phyloP scores from a whole-genome alignment of 2,113 vertebrate species.

The Hemichromis elongatus region DNA sequence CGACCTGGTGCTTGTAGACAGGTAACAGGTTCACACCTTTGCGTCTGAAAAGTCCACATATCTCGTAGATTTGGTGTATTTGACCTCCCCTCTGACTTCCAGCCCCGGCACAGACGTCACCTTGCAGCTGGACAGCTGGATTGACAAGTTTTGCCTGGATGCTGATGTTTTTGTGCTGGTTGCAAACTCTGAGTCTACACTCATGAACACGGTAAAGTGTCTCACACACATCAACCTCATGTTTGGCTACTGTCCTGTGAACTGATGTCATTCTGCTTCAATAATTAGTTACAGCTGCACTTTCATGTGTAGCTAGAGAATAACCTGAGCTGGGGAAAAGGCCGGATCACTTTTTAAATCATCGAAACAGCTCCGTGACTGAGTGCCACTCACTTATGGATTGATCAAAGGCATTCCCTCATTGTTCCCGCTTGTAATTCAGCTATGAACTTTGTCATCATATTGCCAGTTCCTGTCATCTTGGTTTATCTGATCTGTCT shows the following conservation, averaged over 20 bases:
- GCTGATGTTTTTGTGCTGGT: slow-evolving; percentile 97
- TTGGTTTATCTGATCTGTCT: neutral
- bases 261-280: neutral
- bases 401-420: neutral
- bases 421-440: neutral
- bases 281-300: neutral
- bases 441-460: neutral
- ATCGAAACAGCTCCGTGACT: neutral
- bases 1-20: slow-evolving; percentile 96
- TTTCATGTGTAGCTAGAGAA: neutral
- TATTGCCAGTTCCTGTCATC: neutral
- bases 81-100: neutral
- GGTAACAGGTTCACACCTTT: slow-evolving; percentile 67
- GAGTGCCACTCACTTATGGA: neutral
- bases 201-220: slow-evolving; percentile 90
- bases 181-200: slow-evolving; percentile 96
- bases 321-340: neutral
- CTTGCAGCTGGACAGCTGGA: slow-evolving; percentile 93
- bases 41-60: neutral
- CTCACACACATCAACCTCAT: neutral
- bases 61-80: neutral
- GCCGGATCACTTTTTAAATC: neutral
- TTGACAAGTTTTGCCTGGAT: slow-evolving; percentile 96
- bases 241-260: neutral
- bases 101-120: slow-evolving; percentile 98